A percentile compares a stretch with the other conserved stretches of the same genome.
phyloP scores from a whole-genome alignment of 2,797 vertebrate genomes.

The Halcyon badia region DNA sequence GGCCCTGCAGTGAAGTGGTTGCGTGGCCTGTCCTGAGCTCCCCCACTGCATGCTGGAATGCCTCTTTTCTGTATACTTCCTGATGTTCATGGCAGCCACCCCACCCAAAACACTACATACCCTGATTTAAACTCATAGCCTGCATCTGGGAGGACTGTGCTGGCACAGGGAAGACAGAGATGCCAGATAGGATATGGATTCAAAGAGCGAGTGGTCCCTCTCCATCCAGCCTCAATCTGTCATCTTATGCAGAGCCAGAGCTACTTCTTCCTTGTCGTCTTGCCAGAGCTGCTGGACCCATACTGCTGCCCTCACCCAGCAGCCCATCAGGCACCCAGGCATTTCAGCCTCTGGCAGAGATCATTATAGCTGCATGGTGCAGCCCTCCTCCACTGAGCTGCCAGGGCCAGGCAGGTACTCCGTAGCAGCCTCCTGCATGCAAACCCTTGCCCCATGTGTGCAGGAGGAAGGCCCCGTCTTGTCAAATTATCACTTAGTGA shows the following conservation, averaged over 20 bases:
- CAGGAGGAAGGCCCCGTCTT: neutral
- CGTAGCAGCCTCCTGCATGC: neutral
- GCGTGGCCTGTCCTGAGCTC: neutral
- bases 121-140: neutral
- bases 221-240: neutral
- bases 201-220: neutral
- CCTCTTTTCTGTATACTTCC: fast-evolving
- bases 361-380: fast-evolving
- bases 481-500: neutral
- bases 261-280: neutral
- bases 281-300: fast-evolving
- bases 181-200: neutral
- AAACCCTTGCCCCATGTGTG: fast-evolving
- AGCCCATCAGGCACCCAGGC: neutral
- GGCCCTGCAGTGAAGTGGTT: neutral
- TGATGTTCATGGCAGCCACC: neutral
- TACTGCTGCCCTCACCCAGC: neutral
- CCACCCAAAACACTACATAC: fast-evolving
- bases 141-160: fast-evolving
- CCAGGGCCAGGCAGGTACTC: neutral
- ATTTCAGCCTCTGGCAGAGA: neutral
- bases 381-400: neutral
- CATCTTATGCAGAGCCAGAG: neutral
- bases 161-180: neutral
- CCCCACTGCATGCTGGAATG: neutral